phyloP scores from a whole-genome alignment of 2,888 invertebrate genomes.

The Celastrina argiolus region DNA sequence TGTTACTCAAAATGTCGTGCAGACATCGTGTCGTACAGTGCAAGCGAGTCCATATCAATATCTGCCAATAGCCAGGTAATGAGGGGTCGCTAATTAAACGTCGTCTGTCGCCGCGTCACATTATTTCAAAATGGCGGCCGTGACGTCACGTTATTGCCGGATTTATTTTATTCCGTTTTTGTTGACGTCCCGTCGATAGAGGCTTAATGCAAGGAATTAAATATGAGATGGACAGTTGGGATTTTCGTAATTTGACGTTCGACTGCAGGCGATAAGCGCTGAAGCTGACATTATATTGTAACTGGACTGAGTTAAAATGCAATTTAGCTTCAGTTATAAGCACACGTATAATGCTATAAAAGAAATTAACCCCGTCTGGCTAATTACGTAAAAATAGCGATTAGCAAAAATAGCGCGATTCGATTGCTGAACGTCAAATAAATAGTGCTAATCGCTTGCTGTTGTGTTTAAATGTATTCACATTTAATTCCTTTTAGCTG shows the following conservation, averaged over 20 bases:
- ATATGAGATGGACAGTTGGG: conserved; percentile 19
- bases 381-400: too few relatives aligned
- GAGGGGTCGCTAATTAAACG: conserved; percentile 75
- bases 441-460: too few relatives aligned
- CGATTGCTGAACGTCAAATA: too few relatives aligned
- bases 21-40: conserved; percentile 39
- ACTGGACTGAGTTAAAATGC: neutral
- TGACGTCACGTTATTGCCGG: conserved; percentile 43
- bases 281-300: neutral
- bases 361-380: too few relatives aligned
- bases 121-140: conserved; percentile 65
- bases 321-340: too few relatives aligned
- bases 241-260: conserved; percentile 11
- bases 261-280: neutral
- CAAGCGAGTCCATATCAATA: conserved; percentile 52
- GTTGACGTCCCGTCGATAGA: conserved; percentile 28
- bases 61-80: conserved; percentile 70
- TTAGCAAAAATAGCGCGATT: too few relatives aligned
- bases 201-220: conserved; percentile 24
- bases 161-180: conserved; percentile 45
- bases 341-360: too few relatives aligned
- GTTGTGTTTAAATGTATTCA: too few relatives aligned
- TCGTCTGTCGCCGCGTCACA: conserved; percentile 70
- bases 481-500: too few relatives aligned
- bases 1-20: conserved; percentile 36